phyloP scores from a whole-genome alignment of 2,888 invertebrate species.

The Mongoloraphidia duomilia region DNA sequence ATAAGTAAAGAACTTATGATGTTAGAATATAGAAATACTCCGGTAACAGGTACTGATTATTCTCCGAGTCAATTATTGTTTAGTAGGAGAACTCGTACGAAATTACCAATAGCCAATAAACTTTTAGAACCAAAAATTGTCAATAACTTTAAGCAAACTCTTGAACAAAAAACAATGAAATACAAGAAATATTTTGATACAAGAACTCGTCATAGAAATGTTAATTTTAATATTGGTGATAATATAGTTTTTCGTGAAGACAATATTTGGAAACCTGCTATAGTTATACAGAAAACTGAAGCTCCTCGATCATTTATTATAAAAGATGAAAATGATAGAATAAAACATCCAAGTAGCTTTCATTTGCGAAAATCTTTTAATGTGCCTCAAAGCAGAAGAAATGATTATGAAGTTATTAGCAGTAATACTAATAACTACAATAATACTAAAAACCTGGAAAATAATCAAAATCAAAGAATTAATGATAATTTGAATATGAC shows the following conservation, averaged over 20 bases:
- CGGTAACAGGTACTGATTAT: background rate
- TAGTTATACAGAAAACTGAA: background rate
- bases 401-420: background rate
- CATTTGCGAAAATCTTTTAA: background rate
- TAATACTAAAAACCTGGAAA: too few species aligned
- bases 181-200: background rate
- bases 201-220: background rate
- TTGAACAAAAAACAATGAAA: background rate
- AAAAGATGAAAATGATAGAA: background rate
- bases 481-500: too few species aligned
- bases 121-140: too few species aligned
- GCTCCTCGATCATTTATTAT: background rate
- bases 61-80: background rate
- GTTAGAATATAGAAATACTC: background rate
- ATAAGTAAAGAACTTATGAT: background rate
- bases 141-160: background rate
- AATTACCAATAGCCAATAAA: too few species aligned
- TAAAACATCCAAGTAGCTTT: background rate
- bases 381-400: background rate
- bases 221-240: background rate
- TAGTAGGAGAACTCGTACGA: background rate
- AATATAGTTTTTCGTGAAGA: background rate
- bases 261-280: background rate
- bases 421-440: too few species aligned
- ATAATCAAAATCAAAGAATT: too few species aligned